phyloP scores from a whole-genome alignment of 1,140 invertebrate species.

The Drosophila pectinifera region DNA sequence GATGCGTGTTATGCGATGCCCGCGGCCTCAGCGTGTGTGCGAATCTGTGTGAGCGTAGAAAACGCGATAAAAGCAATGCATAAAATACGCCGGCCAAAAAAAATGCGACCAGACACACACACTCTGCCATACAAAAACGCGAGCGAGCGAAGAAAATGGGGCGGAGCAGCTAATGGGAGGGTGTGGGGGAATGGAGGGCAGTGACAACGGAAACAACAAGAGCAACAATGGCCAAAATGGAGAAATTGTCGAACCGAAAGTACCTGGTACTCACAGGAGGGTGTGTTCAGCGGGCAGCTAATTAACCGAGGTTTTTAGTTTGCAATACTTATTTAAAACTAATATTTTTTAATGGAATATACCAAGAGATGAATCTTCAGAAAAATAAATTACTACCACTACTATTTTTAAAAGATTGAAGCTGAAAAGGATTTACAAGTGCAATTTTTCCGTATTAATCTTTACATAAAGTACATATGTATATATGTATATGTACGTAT shows the following conservation, averaged over 20 bases:
- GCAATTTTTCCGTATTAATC: background rate
- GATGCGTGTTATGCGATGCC: conserved; percentile 57
- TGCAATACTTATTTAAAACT: too few species aligned
- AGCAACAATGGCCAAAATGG: conserved; percentile 12
- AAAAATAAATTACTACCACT: too few species aligned
- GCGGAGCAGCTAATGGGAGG: conserved; percentile 2
- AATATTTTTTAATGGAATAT: too few species aligned
- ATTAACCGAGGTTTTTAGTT: background rate
- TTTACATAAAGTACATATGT: background rate
- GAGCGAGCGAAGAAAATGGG: conserved; percentile 36
- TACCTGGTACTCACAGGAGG: background rate
- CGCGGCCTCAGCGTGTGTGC: conserved; percentile 16
- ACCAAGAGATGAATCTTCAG: too few species aligned
- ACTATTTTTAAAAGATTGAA: too few species aligned
- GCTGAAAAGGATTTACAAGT: background rate
- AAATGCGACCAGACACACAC: conserved; percentile 5
- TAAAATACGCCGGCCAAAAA: conserved; percentile 58
- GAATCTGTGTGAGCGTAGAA: conserved; percentile 61
- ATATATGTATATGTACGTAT: background rate
- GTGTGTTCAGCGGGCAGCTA: background rate
- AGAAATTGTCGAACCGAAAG: conserved; percentile 11
- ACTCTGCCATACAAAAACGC: conserved; percentile 11
- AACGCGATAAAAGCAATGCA: conserved; percentile 82
- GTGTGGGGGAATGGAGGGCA: background rate
- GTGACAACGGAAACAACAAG: conserved; percentile 6